These are phyloP conservation scores for Endomychus coccineus DNA, from an alignment of 2,888 invertebrate species.

Conservation along the genomic window DNA sequence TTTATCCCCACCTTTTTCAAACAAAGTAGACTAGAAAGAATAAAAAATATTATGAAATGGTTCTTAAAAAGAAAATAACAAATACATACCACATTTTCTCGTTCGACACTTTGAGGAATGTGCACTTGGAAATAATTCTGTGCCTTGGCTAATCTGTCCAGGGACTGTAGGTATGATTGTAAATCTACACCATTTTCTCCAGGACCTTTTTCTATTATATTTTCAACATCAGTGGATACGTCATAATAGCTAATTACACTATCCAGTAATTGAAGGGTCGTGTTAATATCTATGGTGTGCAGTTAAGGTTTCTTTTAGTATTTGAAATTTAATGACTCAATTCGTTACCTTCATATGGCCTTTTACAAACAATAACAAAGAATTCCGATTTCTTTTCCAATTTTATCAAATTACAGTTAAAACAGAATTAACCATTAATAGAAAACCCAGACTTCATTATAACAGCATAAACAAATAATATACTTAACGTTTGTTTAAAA, in stretches of 20 bases:
- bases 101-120: slow-evolving; percentile 87
- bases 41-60: too few relatives aligned
- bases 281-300: slow-evolving; percentile 71
- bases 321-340: too few relatives aligned
- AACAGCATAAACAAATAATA: too few relatives aligned
- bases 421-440: too few relatives aligned
- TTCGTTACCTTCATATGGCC: too few relatives aligned
- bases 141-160: slow-evolving; percentile 79
- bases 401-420: too few relatives aligned
- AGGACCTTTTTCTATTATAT: slow-evolving; percentile 78
- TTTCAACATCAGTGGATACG: slow-evolving; percentile 86
- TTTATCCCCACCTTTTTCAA: slow-evolving; percentile 76
- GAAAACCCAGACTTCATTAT: too few relatives aligned
- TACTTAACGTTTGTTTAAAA: too few relatives aligned
- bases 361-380: too few relatives aligned
- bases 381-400: too few relatives aligned
- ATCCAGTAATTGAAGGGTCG: slow-evolving; percentile 79
- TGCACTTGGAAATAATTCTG: slow-evolving; percentile 87
- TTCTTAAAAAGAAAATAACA: neutral
- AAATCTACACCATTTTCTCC: slow-evolving; percentile 52
- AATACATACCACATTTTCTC: slow-evolving; percentile 79
- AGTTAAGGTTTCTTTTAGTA: too few relatives aligned
- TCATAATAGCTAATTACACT: slow-evolving; percentile 94
- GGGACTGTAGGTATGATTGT: slow-evolving; percentile 56
- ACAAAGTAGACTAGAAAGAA: slow-evolving; percentile 56